phyloP scores from a whole-genome alignment of 2,888 invertebrate species.

The Alloplasta piceator region DNA sequence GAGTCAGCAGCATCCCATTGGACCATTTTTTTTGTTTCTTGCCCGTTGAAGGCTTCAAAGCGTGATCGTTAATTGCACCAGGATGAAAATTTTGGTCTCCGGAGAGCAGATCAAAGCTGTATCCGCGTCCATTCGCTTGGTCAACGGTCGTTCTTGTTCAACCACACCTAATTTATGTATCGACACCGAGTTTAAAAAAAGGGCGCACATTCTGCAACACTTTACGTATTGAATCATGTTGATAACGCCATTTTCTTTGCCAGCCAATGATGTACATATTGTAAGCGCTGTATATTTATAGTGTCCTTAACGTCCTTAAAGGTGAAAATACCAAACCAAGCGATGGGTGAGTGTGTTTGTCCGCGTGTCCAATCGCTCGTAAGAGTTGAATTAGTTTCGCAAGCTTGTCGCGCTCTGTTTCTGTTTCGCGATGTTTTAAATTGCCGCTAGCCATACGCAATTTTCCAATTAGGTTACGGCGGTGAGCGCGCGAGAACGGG shows the following conservation, averaged over 20 bases:
- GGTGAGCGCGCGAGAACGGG: conserved; percentile 50
- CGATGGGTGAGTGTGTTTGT: too few relatives aligned
- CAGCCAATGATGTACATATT: background rate
- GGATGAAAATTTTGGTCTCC: background rate
- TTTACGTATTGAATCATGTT: too few relatives aligned
- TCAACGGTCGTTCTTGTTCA: conserved; percentile 17
- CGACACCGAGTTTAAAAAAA: too few relatives aligned
- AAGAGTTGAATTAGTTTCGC: conserved; percentile 68
- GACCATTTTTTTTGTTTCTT: too few relatives aligned
- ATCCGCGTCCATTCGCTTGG: background rate
- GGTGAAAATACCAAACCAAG: conserved; percentile 60
- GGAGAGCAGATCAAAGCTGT: background rate
- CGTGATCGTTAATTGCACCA: background rate
- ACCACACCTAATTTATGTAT: conserved; percentile 41
- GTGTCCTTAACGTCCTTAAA: conserved; percentile 63
- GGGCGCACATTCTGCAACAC: too few relatives aligned
- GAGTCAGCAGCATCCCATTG: too few relatives aligned
- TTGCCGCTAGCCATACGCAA: conserved; percentile 67
- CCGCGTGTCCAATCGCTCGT: conserved; percentile 57
- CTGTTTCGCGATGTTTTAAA: conserved; percentile 66
- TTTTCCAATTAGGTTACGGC: conserved; percentile 69
- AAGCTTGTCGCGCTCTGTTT: conserved; percentile 69
- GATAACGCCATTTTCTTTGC: too few relatives aligned
- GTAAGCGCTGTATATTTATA: conserved; percentile 27
- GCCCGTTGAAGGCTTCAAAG: background rate